Percentiles rank a stretch among this genome's conserved stretches.
Evolutionary conservation across 2,797 vertebrate genomes (phyloP).

Genomic region (Brachyrhaphis roseni): DNA sequence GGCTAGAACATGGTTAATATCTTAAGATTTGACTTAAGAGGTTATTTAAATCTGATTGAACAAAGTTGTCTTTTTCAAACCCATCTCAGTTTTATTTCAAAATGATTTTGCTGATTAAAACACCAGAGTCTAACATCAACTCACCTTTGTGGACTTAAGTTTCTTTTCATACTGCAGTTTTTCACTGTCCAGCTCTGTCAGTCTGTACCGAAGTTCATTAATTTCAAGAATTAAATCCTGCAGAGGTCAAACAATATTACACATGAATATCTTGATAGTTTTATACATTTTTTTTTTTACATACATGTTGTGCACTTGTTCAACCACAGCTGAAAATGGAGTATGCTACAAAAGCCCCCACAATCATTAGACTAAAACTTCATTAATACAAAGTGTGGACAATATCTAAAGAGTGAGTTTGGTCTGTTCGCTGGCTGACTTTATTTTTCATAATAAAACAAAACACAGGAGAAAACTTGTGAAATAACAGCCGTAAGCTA

Average conservation of each 20-base stretch:
- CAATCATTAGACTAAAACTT: not conserved
- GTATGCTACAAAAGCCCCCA: not conserved
- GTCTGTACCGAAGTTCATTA: slow-evolving; percentile 88
- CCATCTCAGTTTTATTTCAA: not conserved
- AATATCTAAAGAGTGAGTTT: not conserved
- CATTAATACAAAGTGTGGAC: not conserved
- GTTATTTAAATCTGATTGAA: not conserved
- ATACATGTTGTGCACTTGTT: not conserved
- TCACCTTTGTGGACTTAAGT: slow-evolving; percentile 95
- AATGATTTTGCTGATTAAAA: not conserved
- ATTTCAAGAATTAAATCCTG: slow-evolving; percentile 94
- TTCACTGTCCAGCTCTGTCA: slow-evolving; percentile 93
- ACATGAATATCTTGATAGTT: not conserved
- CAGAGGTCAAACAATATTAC: slow-evolving; percentile 23
- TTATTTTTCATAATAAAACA: not conserved
- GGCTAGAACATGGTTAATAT: too few species aligned
- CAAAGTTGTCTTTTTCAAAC: not conserved
- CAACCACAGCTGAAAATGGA: not conserved
- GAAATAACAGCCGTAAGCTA: not conserved
- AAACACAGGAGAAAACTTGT: too few species aligned
- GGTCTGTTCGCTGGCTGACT: not conserved
- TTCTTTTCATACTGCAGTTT: slow-evolving; percentile 95
- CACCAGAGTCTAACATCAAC: slow-evolving; percentile 33
- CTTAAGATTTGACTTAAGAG: not conserved
- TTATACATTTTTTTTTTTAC: not conserved